These are phyloP conservation scores for Tachina lurida DNA, from an alignment of 2,888 invertebrate species.

Conservation along the genomic window DNA sequence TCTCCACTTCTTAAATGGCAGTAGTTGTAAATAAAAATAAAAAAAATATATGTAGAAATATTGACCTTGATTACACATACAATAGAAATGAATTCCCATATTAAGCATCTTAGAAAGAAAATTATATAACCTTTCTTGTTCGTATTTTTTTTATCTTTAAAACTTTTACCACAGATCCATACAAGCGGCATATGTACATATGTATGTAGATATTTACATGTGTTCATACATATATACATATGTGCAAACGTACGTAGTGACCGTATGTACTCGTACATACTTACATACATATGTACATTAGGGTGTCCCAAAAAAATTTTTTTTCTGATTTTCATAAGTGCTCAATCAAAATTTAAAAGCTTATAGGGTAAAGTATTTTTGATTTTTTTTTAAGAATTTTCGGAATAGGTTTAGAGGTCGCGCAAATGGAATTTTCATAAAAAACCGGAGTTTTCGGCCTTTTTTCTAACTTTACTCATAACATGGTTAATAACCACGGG, in stretches of 20 bases:
- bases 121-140: slow-evolving; percentile 51
- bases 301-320: no score
- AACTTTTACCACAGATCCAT: slow-evolving; percentile 56
- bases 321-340: no score
- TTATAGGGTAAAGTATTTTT: no score
- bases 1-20: slow-evolving; percentile 48
- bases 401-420: no score
- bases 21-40: neutral
- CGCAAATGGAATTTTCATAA: no score
- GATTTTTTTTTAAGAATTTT: no score
- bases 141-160: slow-evolving; percentile 31
- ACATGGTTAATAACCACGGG: no score
- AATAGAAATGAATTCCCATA: slow-evolving; percentile 44
- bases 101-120: slow-evolving; percentile 44
- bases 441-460: no score
- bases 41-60: slow-evolving; percentile 25
- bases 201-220: neutral
- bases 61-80: slow-evolving; percentile 52
- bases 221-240: slow-evolving; percentile 4
- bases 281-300: no score
- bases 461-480: no score
- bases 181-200: neutral
- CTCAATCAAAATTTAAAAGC: no score
- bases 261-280: no score
- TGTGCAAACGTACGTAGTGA: slow-evolving; percentile 27